Evolutionary conservation across 2,113 vertebrate genomes (phyloP).

Genomic region (Stigmatopora nigra): DNA sequence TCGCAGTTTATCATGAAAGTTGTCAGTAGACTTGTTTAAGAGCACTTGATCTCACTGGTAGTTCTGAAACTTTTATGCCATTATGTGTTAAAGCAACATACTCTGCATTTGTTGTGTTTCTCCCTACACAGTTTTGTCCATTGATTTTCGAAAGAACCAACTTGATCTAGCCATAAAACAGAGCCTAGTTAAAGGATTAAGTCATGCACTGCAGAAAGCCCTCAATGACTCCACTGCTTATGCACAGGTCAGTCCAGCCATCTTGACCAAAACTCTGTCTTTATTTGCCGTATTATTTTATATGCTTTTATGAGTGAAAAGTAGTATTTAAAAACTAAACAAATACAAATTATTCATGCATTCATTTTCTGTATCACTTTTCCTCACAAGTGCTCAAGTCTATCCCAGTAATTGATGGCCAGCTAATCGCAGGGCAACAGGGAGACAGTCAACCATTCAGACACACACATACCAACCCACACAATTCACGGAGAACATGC

Average conservation of each 20-base stretch:
- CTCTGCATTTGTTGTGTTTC: conserved; percentile 1
- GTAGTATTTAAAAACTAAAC: too few relatives aligned
- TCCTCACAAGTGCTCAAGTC: too few relatives aligned
- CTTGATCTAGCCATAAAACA: conserved; percentile 75
- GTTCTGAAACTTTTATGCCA: background rate
- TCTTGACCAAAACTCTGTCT: too few relatives aligned
- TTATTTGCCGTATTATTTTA: too few relatives aligned
- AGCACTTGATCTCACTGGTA: background rate
- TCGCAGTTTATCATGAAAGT: conserved; percentile 10
- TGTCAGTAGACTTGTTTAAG: background rate
- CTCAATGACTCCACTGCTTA: conserved; percentile 75
- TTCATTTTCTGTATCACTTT: too few relatives aligned
- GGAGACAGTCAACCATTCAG: too few relatives aligned
- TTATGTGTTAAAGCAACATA: background rate
- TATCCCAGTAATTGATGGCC: too few relatives aligned
- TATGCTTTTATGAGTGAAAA: too few relatives aligned
- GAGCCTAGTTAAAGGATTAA: conserved; percentile 81
- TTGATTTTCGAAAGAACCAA: conserved; percentile 76
- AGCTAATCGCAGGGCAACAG: too few relatives aligned
- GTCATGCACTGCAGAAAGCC: conserved; percentile 79
- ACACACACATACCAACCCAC: too few relatives aligned
- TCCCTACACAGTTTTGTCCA: conserved; percentile 76
- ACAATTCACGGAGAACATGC: too few relatives aligned
- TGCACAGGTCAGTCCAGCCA: conserved; percentile 71
- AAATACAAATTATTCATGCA: too few relatives aligned